Conservation (phyloP, 2,888 invertebrate genomes). For the Rutpela maculata region DNA sequence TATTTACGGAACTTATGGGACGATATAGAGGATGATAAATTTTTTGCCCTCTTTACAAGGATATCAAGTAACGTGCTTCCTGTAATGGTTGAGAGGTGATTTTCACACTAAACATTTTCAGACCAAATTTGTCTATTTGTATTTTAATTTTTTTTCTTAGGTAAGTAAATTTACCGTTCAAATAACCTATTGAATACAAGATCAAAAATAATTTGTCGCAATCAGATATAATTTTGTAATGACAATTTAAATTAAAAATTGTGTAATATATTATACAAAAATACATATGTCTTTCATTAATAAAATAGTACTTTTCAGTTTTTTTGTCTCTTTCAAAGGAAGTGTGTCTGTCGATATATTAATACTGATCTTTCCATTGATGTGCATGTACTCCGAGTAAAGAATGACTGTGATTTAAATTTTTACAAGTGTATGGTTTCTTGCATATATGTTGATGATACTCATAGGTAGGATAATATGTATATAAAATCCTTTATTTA, state of each 20-base stretch:
- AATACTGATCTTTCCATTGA: too few relatives aligned
- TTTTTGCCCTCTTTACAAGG: conserved; percentile 74
- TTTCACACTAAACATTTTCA: background rate
- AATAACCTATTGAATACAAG: background rate
- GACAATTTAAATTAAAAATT: background rate
- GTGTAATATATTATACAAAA: conserved; percentile 4
- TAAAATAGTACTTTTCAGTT: background rate
- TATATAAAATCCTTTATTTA: too few relatives aligned
- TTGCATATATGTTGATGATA: too few relatives aligned
- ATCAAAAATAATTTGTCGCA: background rate
- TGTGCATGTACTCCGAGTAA: too few relatives aligned
- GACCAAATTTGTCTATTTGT: background rate
- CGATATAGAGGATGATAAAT: conserved; percentile 71
- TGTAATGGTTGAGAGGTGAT: conserved; percentile 57
- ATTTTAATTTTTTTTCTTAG: background rate
- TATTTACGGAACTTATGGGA: conserved; percentile 69
- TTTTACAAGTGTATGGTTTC: too few relatives aligned
- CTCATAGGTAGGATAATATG: too few relatives aligned
- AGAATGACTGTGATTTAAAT: too few relatives aligned
- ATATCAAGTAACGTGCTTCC: conserved; percentile 68
- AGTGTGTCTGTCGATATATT: too few relatives aligned
- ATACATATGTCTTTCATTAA: background rate
- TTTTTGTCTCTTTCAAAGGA: too few relatives aligned
- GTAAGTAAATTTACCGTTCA: background rate
- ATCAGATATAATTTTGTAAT: background rate